These are phyloP conservation scores for Cyrtodaria siliqua DNA, from an alignment of 2,888 invertebrate species.

Conservation along the genomic window DNA sequence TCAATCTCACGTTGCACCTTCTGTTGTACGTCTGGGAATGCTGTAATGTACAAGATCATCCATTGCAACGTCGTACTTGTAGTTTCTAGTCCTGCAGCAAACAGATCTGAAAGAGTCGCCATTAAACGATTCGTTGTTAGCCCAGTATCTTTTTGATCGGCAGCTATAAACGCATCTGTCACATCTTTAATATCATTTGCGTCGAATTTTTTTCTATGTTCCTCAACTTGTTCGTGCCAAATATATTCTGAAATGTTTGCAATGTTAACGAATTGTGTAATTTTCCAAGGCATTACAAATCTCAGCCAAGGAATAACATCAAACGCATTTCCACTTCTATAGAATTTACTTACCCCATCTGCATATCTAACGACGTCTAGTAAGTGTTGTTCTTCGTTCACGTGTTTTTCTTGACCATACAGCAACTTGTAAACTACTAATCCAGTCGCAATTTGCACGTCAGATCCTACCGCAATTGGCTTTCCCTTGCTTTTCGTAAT, in stretches of 20 bases:
- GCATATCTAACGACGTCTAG: slow-evolving; percentile 9
- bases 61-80: slow-evolving; percentile 60
- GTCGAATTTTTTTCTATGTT: background rate
- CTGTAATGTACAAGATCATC: slow-evolving; percentile 62
- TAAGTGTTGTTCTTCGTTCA: background rate
- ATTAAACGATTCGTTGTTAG: too few species aligned
- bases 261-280: slow-evolving; percentile 36
- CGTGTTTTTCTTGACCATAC: too few species aligned
- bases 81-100: too few species aligned
- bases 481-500: too few species aligned
- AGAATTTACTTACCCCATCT: slow-evolving; percentile 41
- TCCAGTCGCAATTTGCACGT: too few species aligned
- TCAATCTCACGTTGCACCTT: slow-evolving; percentile 72
- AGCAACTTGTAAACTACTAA: too few species aligned
- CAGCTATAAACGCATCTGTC: slow-evolving; percentile 54
- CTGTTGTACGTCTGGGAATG: slow-evolving; percentile 61
- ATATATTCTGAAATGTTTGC: background rate
- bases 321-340: slow-evolving; percentile 58
- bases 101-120: too few species aligned
- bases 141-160: too few species aligned
- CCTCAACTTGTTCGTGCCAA: slow-evolving; percentile 4
- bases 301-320: slow-evolving; percentile 69
- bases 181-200: slow-evolving; percentile 55
- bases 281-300: slow-evolving; percentile 45
- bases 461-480: too few species aligned